Base-by-base conservation (phyloP, 2,113 vertebrate species). In the Andinoacara biseriatus region DNA sequence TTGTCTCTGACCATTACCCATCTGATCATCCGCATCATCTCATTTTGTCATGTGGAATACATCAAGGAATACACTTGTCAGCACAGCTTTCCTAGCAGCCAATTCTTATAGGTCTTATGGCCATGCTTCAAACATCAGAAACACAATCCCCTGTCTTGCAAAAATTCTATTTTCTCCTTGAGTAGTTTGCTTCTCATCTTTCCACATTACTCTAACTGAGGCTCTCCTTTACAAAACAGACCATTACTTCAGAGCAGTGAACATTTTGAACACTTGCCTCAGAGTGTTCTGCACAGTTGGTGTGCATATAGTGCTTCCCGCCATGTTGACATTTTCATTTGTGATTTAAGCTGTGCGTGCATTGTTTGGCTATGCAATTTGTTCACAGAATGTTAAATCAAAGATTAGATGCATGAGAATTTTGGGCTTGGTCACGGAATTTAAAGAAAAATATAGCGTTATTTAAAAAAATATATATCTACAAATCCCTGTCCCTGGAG, bases 181-280 rank as follows among this genome's bases (percentile, higher is more conserved):
- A 85, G 31, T 85, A 81, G 76, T 85, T 91, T 87, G 22, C 79
- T 78, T 85, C 56, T 82, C 76, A 85, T 89, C 72, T 76, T 81
- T 80, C 31, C 31, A 76, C 76, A 85, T 75, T 74, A 75, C 59
- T 62, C 31, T 38, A 63, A 85, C 67, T n/a, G 67, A 76, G 40
- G 57, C 74, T 78, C 65, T 40, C 43, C 58, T 84, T 84, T 74
- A 57, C 35, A 80, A 52, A 90, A 60, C 40, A 90, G 57, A 82
- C 62, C 18, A 35, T 76, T 85, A 77, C 81, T 81, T 84, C 74
- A 76, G 67, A 69, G 58, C 58, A 43, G 4, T 82, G 67, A 80
- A 85, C 72, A 63, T 87, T 80, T 80, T 76, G 26, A 22, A 82
- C 58, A 60, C 4, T 58, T 13, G 60, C 56, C 46, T 52, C 40